A percentile compares a stretch with the other conserved stretches of the same genome.
Evolutionary conservation across 2,113 vertebrate species (phyloP).

Genomic region (Phrynocephalus versicolor): DNA sequence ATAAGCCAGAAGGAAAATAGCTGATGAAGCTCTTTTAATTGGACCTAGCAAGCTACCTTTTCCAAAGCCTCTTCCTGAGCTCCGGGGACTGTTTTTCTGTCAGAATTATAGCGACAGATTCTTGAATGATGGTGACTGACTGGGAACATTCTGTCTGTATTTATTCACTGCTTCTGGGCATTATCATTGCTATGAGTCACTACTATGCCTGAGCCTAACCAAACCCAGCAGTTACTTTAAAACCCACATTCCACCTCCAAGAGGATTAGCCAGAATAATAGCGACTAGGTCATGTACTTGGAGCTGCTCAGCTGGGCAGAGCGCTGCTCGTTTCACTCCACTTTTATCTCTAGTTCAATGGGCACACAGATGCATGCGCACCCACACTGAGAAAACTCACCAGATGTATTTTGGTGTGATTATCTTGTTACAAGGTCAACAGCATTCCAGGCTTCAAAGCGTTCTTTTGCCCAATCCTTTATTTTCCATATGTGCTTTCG

Average conservation of each 20-base stretch:
- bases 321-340: accelerated
- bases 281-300: not conserved
- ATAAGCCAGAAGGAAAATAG: not conserved
- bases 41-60: constrained; percentile 2
- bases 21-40: constrained; percentile 8
- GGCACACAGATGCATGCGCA: not conserved
- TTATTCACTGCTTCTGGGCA: constrained; percentile 9
- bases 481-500: constrained; percentile 20
- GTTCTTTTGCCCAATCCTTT: not conserved
- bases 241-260: not conserved
- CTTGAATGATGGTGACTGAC: constrained; percentile 16
- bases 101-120: constrained; percentile 5
- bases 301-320: accelerated
- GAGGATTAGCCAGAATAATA: not conserved
- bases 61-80: constrained; percentile 4
- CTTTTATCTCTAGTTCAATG: not conserved
- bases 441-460: constrained; percentile 15
- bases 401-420: not conserved
- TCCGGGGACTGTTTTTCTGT: not conserved
- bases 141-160: constrained; percentile 9
- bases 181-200: not conserved
- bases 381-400: not conserved
- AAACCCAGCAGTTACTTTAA: not conserved
- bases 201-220: not conserved
- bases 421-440: constrained; percentile 19